Evolutionary conservation across 2,113 vertebrate species (phyloP).

Genomic region (Pteropus alecto): DNA sequence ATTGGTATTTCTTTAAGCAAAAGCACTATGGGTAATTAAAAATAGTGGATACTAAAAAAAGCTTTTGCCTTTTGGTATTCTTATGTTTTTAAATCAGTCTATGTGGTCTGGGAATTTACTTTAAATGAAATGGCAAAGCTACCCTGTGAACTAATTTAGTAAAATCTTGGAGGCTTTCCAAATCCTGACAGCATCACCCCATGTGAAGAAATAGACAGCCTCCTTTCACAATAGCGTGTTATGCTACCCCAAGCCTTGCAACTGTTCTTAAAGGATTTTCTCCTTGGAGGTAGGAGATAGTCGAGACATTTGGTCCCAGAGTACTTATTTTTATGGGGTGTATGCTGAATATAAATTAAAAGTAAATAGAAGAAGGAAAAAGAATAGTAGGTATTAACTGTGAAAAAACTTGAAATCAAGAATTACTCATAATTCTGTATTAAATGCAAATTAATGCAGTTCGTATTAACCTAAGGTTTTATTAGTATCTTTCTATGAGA

Average conservation of each 20-base stretch:
- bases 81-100: constrained; percentile 4
- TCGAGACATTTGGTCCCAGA: not conserved
- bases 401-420: not conserved
- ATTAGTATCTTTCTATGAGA: not conserved
- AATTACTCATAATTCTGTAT: constrained; percentile 5
- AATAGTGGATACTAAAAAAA: constrained; percentile 25
- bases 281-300: not conserved
- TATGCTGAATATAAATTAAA: constrained; percentile 12
- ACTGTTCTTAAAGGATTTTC: constrained; percentile 25
- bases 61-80: not conserved
- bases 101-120: not conserved
- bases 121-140: constrained; percentile 15
- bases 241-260: not conserved
- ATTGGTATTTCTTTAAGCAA: constrained; percentile 11
- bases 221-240: constrained; percentile 2
- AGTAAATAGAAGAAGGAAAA: constrained; percentile 6
- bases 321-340: not conserved
- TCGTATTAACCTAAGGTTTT: not conserved
- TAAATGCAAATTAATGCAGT: constrained; percentile 31
- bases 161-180: not conserved
- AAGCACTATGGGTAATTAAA: constrained; percentile 4
- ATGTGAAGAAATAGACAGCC: not conserved
- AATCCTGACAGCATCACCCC: not conserved
- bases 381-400: not conserved
- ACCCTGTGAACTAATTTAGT: not conserved